Evolutionary conservation across 2,797 vertebrate genomes (phyloP).

Genomic region (Enteromius thamalakanensis): DNA sequence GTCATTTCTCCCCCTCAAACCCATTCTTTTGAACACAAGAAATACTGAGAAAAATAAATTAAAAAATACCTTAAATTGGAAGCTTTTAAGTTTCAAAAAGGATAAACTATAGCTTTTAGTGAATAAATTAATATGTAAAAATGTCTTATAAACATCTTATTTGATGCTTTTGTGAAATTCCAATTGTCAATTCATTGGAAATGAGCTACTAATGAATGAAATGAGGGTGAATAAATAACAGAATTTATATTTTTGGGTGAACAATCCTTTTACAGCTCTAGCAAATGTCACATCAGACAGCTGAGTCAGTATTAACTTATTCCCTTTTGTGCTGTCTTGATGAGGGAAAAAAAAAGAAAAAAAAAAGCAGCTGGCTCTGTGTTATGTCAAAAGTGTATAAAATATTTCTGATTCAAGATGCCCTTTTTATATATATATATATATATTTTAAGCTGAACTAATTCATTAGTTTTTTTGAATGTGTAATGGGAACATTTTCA

Average conservation of each 20-base stretch:
- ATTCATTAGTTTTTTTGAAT: constrained; percentile 40
- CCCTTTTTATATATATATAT: constrained; percentile 3
- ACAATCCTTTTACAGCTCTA: constrained; percentile 30
- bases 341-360: not conserved
- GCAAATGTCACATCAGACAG: constrained; percentile 47
- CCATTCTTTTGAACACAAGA: not conserved
- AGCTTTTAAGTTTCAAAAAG: no score
- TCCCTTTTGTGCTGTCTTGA: constrained; percentile 69
- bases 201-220: not conserved
- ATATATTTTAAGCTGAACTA: constrained; percentile 12
- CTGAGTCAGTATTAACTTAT: constrained; percentile 70
- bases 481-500: constrained; percentile 12
- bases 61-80: no score
- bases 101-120: not conserved
- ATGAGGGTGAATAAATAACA: not conserved
- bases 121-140: not conserved
- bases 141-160: not conserved
- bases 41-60: no score
- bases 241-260: constrained; percentile 12
- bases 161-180: not conserved
- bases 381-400: constrained; percentile 68
- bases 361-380: constrained; percentile 78
- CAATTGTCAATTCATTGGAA: not conserved
- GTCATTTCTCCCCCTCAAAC: not conserved
- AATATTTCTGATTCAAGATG: constrained; percentile 54